phyloP scores from a whole-genome alignment of 1,140 invertebrate species.

The Adoxophyes honmai region DNA sequence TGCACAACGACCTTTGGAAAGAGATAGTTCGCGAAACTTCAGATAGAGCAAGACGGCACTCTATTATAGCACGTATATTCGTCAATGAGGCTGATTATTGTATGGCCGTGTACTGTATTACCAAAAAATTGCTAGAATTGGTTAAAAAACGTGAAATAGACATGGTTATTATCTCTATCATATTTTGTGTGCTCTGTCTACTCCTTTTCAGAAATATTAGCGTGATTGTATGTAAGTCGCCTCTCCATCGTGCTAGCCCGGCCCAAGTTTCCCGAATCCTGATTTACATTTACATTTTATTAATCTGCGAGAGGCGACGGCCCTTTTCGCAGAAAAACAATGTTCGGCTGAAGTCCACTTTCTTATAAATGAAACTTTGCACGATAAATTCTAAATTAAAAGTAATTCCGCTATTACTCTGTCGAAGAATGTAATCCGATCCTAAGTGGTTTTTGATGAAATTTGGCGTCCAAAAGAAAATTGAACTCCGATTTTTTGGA shows the following conservation, averaged over 20 bases:
- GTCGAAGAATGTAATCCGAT: conserved; percentile 2
- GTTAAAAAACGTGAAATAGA: no score
- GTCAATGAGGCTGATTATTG: background rate
- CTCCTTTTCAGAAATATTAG: no score
- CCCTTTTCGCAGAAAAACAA: background rate
- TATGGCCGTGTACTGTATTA: background rate
- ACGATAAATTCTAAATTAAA: conserved; percentile 13
- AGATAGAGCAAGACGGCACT: no score
- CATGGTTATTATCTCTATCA: background rate
- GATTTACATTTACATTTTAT: conserved; percentile 15
- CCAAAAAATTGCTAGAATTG: background rate
- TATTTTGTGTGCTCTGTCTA: no score
- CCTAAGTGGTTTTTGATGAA: conserved; percentile 14
- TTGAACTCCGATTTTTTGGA: conserved; percentile 4
- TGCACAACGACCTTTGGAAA: no score
- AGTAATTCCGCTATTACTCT: conserved; percentile 9
- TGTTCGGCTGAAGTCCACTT: conserved; percentile 6
- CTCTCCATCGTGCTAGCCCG: background rate
- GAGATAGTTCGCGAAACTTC: no score
- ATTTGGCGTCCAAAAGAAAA: conserved; percentile 1
- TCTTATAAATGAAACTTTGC: conserved; percentile 14
- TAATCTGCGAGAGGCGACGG: background rate
- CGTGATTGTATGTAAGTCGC: background rate
- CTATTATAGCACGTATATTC: background rate
- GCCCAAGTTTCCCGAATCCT: background rate